Base-by-base conservation (phyloP, 2,113 vertebrate species). In the Malurus melanocephalus region DNA sequence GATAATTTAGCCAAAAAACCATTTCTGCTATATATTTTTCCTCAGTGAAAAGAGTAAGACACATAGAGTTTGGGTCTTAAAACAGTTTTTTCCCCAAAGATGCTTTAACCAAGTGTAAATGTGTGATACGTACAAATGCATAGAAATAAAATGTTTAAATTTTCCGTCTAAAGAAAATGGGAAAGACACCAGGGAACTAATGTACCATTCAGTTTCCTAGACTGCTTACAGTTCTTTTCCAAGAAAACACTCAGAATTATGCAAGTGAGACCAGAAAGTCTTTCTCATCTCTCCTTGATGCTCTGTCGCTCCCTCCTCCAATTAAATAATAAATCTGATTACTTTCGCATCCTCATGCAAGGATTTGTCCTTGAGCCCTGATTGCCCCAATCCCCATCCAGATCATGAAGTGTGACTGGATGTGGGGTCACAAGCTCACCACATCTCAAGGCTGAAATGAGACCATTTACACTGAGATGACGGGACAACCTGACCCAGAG, bases 361-460 rank as follows among this genome's bases (percentile, higher is more conserved):
- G 11, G 8, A 24, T 55, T 71, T 60, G 20, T 43, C n/a, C 9
- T 73, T 61, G 27, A 61, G 27, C 8, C 52, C 32, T 57, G 51
- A 65, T 11, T 42, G n/a, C 11, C 16, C 28, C 53, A 9, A 6
- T 17, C 28, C 49, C 13, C 2, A 12, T 6, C 11, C 9, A 42
- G 69, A 73, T 35, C 3, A 22, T 8, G 32, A 80, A 19, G 23
- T 1, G 61, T 33, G 7, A 38, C 26, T 45, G 48, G 5, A 33
- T 9, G 8, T 48, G 52, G 9, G 17, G 9, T 40, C 78, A 8
- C 0, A 0, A 38, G 11, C 19, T 24, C 19, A 55, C 14, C 10
- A 26, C 16, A 61, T 6, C 5, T 66, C 19, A 73, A 26, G 22
- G 22, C 7, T 57, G 33, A 49, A 52, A 51, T n/a, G 33, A 78